phyloP scores from a whole-genome alignment of 2,113 vertebrate species.

The Azemiops feae region DNA sequence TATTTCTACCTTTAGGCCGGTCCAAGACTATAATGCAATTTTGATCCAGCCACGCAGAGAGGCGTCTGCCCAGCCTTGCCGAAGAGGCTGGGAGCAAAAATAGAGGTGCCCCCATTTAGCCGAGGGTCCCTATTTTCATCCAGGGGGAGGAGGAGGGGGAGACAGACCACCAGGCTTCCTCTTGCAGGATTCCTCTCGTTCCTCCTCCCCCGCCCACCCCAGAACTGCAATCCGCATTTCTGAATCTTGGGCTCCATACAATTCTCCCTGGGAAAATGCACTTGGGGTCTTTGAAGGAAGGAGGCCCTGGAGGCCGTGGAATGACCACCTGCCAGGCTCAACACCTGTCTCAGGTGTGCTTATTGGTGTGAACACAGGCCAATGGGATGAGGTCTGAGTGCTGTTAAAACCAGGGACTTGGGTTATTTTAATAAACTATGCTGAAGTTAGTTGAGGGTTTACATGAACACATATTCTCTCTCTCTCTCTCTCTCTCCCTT shows the following conservation, averaged over 20 bases:
- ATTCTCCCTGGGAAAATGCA: background rate
- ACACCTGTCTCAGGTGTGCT: background rate
- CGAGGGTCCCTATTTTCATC: background rate
- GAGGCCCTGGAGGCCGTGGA: background rate
- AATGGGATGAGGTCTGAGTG: background rate
- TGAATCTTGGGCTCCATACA: background rate
- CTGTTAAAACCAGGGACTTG: background rate
- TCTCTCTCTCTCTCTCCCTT: too few relatives aligned
- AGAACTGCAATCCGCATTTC: background rate
- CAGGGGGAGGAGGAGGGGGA: background rate
- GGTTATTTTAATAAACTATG: background rate
- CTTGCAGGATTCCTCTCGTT: background rate
- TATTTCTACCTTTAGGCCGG: background rate
- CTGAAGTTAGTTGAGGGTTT: background rate
- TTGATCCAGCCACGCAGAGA: background rate
- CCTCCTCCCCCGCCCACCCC: background rate
- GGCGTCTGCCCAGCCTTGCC: background rate
- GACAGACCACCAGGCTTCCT: background rate
- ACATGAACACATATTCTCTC: background rate
- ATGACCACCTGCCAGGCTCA: background rate
- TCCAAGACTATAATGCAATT: background rate
- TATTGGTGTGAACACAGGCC: background rate
- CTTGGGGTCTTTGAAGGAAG: background rate
- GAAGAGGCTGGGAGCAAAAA: background rate
- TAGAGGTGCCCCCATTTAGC: background rate